phyloP scores from a whole-genome alignment of 2,888 invertebrate genomes.

The Tridacna crocea region DNA sequence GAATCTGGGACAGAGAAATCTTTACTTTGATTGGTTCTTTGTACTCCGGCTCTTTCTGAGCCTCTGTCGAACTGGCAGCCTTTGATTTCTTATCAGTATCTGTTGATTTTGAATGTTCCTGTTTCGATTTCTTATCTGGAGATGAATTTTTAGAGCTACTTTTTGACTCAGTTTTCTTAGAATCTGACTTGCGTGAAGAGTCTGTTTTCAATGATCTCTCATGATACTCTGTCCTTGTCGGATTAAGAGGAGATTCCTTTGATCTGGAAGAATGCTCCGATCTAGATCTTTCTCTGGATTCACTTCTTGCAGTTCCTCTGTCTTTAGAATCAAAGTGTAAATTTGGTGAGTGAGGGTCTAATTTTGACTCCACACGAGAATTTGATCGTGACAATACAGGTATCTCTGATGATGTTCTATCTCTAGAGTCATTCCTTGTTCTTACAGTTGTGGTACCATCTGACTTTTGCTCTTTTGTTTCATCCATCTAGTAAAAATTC shows the following conservation, averaged over 20 bases:
- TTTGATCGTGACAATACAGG: conserved; percentile 51
- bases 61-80: conserved; percentile 9
- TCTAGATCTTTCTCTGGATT: conserved; percentile 43
- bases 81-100: conserved; percentile 51
- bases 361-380: conserved; percentile 32
- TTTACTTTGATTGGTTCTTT: conserved; percentile 62
- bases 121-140: conserved; percentile 53
- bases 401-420: conserved; percentile 36
- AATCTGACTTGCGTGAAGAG: conserved; percentile 37
- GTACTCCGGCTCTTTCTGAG: conserved; percentile 51
- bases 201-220: conserved; percentile 23
- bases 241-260: conserved; percentile 40
- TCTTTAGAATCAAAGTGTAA: conserved; percentile 43
- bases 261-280: conserved; percentile 44
- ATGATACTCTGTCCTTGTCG: conserved; percentile 42
- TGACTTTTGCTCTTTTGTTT: background rate
- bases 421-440: conserved; percentile 11
- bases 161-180: conserved; percentile 45
- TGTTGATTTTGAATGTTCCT: conserved; percentile 23
- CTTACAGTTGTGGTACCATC: conserved; percentile 2
- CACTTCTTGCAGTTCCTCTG: conserved; percentile 30
- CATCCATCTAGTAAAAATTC: background rate
- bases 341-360: conserved; percentile 20
- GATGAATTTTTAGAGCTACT: conserved; percentile 42
- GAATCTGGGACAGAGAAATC: conserved; percentile 57